Conservation (phyloP, 2,113 vertebrate genomes). For the Pseudorasbora parva region DNA sequence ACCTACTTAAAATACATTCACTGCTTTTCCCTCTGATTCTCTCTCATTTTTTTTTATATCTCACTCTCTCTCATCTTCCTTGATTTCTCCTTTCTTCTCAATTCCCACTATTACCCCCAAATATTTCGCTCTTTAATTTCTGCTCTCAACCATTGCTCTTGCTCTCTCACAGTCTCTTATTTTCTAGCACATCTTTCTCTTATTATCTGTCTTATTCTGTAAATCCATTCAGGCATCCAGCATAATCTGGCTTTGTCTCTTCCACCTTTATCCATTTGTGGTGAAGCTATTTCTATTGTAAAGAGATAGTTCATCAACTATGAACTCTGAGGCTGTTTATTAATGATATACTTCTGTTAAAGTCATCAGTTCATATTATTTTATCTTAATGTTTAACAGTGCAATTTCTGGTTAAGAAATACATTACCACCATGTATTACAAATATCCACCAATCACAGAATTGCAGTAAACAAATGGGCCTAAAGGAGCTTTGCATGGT, state of each 20-base stretch:
- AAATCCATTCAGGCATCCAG: conserved; percentile 15
- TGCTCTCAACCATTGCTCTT: conserved; percentile 13
- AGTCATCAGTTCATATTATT: too few species aligned
- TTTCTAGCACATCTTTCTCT: conserved; percentile 47
- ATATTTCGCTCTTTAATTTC: conserved; percentile 27
- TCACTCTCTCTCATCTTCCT: conserved; percentile 51
- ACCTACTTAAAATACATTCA: conserved; percentile 83
- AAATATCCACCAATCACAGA: too few species aligned
- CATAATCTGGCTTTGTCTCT: conserved; percentile 29
- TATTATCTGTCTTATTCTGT: conserved; percentile 53
- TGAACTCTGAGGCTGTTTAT: too few species aligned
- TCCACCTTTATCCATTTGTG: not conserved
- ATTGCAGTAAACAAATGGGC: too few species aligned
- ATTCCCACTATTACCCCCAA: conserved; percentile 29
- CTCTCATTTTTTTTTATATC: conserved; percentile 53
- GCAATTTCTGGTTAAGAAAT: too few species aligned
- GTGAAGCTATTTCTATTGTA: not conserved
- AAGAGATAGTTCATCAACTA: too few species aligned
- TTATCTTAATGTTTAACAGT: too few species aligned
- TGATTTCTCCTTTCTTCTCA: conserved; percentile 34
- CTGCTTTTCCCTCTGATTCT: conserved; percentile 69
- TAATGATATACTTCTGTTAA: too few species aligned
- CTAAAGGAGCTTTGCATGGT: too few species aligned
- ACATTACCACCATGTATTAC: too few species aligned
- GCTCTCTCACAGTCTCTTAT: conserved; percentile 40